Evolutionary conservation across 1,140 invertebrate genomes (phyloP), one percentile per base, ranked within the genome.

Genomic region (Ceratina japonica): DNA sequence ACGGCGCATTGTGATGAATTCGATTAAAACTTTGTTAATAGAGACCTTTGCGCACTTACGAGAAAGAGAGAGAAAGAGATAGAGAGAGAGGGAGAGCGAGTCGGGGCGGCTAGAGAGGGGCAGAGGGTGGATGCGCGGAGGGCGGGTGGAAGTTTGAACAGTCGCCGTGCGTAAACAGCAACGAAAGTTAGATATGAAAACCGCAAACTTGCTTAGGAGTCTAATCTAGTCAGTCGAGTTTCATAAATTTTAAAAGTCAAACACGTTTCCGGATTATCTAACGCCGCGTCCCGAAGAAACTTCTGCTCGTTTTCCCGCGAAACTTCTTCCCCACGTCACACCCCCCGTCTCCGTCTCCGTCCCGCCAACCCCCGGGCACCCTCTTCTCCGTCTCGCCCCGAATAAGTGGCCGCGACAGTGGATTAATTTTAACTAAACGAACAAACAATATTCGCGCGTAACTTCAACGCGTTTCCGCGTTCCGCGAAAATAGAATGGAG

Each of bases 11-110:
- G 75, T 78, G 75, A 78, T 78, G 75, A 78, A 78, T 78, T 78
- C 75, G 75, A 78, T 78, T 78, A 78, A 78, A 78, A 78, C 75
- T 78, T 78, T 78, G 75, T 78, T 78, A 78, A 78, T 78, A 78
- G 75, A 78, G 75, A 78, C 75, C 68, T 78, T 78, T 72, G 75
- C 68, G 16, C 75, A 78, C 66, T 78, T 78, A 78, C 75, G 66
- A 44, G 27, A 20, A 37, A 15, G 15, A 22, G 31, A 4, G 7
- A 16, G 20, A 22, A 20, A 20, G n/a, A 20, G 18, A 24, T 7
- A n/a, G 12, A n/a, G 27, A 8, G n/a, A 3, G 12, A 44, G 37
- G 10, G 5, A 2, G 10, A 7, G 37, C 10, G 37, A 44, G 37
- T 10, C 37, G 37, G 37, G 12, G 13, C 15, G 15, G 10, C 37